phyloP scores from a whole-genome alignment of 1,140 invertebrate species.

The Brachionus calyciflorus region DNA sequence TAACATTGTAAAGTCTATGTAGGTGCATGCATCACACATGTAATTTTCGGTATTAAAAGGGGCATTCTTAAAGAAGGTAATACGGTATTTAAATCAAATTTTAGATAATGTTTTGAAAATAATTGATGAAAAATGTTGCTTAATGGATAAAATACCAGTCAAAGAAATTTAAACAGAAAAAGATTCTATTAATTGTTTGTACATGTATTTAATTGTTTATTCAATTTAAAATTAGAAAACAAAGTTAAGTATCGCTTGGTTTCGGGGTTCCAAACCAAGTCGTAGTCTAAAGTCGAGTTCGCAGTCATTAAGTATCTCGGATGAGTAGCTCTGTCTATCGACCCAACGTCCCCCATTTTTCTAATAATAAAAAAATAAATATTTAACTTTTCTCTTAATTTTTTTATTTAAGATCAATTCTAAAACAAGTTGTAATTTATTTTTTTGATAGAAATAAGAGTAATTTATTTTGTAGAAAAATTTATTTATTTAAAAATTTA shows the following conservation, averaged over 20 bases:
- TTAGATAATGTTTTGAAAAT: conserved; percentile 25
- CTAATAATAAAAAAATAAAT: too few species aligned
- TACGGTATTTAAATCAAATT: conserved; percentile 17
- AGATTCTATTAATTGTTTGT: conserved; percentile 15
- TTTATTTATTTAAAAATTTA: background rate
- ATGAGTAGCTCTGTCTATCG: too few species aligned
- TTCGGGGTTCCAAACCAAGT: too few species aligned
- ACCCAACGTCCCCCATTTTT: too few species aligned
- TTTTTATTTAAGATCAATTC: background rate
- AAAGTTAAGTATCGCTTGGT: too few species aligned
- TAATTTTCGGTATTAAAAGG: too few species aligned
- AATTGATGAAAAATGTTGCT: conserved; percentile 35
- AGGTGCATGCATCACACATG: too few species aligned
- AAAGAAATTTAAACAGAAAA: conserved; percentile 17
- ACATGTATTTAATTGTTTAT: background rate
- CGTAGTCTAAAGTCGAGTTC: too few species aligned
- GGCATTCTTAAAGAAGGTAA: too few species aligned
- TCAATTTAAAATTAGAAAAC: too few species aligned
- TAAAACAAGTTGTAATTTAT: conserved; percentile 24
- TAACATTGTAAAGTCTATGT: too few species aligned
- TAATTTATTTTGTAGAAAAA: background rate
- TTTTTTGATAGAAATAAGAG: background rate
- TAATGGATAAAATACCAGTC: conserved; percentile 13
- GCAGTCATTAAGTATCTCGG: too few species aligned
- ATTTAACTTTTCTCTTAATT: background rate